Percentiles rank a stretch among this genome's conserved stretches.
Conservation (phyloP, 2,888 invertebrate genomes). For the Ryuthela nishihirai region DNA sequence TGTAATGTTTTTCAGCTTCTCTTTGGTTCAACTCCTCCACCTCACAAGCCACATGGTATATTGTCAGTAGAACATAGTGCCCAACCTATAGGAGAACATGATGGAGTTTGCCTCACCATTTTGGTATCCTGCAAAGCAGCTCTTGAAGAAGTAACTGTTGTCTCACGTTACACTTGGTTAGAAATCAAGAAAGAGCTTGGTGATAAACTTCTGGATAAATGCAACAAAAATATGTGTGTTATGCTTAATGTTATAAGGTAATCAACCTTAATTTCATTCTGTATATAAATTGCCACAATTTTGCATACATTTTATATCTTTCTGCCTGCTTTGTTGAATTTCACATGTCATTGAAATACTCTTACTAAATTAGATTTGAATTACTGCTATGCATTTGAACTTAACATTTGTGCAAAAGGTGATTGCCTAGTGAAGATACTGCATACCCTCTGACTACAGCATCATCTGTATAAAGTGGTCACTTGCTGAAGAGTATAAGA, state of each 20-base stretch:
- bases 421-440: too few species aligned
- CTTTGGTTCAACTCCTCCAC: slow-evolving; percentile 80
- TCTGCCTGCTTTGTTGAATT: too few species aligned
- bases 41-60: slow-evolving; percentile 76
- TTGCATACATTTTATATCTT: too few species aligned
- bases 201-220: slow-evolving; percentile 62
- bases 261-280: too few species aligned
- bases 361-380: too few species aligned
- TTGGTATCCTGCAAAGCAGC: slow-evolving; percentile 79
- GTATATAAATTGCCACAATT: too few species aligned
- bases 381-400: too few species aligned
- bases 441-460: too few species aligned
- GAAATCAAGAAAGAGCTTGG: slow-evolving; percentile 68
- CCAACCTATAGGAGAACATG: slow-evolving; percentile 52
- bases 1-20: slow-evolving; percentile 60
- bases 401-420: too few species aligned
- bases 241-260: slow-evolving; percentile 78
- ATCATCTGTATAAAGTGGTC: too few species aligned
- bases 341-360: too few species aligned
- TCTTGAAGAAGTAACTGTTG: slow-evolving; percentile 78
- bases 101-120: slow-evolving; percentile 77
- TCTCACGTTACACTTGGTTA: slow-evolving; percentile 83
- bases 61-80: slow-evolving; percentile 58
- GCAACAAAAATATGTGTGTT: slow-evolving; percentile 73
- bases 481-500: too few species aligned